Percentiles rank a stretch among this genome's conserved stretches.
phyloP scores from a whole-genome alignment of 92 coral and sea anemone species.

The Zoanthus gigantus region DNA sequence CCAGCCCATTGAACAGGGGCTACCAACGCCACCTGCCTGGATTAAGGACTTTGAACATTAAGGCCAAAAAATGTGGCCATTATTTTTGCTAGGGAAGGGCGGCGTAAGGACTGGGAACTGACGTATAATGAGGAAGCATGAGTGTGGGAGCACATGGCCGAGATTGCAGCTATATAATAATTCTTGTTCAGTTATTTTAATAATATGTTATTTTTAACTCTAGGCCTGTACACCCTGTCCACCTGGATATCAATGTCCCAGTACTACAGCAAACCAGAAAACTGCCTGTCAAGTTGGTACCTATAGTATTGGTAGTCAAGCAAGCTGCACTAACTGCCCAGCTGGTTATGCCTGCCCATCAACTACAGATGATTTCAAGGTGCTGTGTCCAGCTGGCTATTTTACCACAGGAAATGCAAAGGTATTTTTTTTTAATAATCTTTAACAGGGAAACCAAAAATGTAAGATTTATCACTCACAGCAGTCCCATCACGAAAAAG shows the following conservation, averaged over 20 bases:
- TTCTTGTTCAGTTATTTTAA: too few species aligned
- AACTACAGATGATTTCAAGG: slow-evolving; percentile 83
- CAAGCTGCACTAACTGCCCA: slow-evolving; percentile 91
- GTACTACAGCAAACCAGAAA: slow-evolving; percentile 61
- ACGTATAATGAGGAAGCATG: too few species aligned
- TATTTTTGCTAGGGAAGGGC: too few species aligned
- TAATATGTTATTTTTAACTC: neutral
- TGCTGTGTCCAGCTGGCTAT: slow-evolving; percentile 86
- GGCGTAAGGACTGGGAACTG: too few species aligned
- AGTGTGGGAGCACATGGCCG: too few species aligned
- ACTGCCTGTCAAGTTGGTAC: slow-evolving; percentile 81
- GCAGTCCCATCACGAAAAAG: too few species aligned
- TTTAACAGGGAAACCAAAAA: neutral
- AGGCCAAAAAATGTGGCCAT: too few species aligned
- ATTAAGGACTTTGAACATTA: too few species aligned
- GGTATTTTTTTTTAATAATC: slow-evolving; percentile 44
- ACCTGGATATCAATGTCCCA: slow-evolving; percentile 87
- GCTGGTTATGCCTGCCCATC: slow-evolving; percentile 98
- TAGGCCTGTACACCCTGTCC: slow-evolving; percentile 88
- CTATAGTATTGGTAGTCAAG: slow-evolving; percentile 89
- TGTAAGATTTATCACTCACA: too few species aligned
- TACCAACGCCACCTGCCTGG: too few species aligned
- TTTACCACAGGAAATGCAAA: slow-evolving; percentile 80
- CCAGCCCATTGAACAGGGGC: too few species aligned
- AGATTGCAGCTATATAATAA: too few species aligned